Evolutionary conservation across 2,113 vertebrate species (phyloP).

Genomic region (Pao palembangensis): DNA sequence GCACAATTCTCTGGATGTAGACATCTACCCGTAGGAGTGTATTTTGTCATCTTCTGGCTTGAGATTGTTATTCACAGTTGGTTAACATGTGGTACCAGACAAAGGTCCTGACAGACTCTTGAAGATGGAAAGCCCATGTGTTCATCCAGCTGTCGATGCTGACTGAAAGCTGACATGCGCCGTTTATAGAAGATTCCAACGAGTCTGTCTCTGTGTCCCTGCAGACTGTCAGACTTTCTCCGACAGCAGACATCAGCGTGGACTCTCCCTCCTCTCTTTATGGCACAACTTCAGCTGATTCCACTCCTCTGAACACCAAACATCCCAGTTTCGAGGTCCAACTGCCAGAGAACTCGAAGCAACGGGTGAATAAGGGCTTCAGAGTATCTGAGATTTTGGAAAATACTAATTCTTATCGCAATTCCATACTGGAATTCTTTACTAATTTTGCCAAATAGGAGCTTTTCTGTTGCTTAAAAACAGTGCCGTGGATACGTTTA

Average conservation of each 20-base stretch:
- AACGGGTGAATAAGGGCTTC: slow-evolving; percentile 87
- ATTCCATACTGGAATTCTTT: slow-evolving; percentile 70
- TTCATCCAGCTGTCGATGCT: slow-evolving; percentile 24
- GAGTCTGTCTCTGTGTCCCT: slow-evolving; percentile 46
- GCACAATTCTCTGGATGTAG: too few relatives aligned
- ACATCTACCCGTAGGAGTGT: too few relatives aligned
- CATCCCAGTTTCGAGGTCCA: slow-evolving; percentile 80
- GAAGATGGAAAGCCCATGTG: slow-evolving; percentile 29
- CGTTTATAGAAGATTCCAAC: background rate
- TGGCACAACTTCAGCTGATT: slow-evolving; percentile 74
- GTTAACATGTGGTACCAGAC: background rate
- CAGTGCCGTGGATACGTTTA: slow-evolving; percentile 29
- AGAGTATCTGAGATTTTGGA: slow-evolving; percentile 81
- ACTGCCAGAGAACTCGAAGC: slow-evolving; percentile 84
- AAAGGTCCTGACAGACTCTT: background rate
- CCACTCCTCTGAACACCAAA: slow-evolving; percentile 79
- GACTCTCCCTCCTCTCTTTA: slow-evolving; percentile 78
- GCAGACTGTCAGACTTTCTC: slow-evolving; percentile 87
- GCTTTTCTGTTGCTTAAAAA: slow-evolving; percentile 14
- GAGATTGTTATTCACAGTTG: too few relatives aligned
- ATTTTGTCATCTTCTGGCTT: too few relatives aligned
- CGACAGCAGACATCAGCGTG: slow-evolving; percentile 82
- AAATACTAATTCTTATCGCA: slow-evolving; percentile 62
- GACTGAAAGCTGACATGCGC: background rate
- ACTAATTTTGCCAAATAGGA: slow-evolving; percentile 72